Evolutionary conservation across 2,113 vertebrate species (phyloP).

Genomic region (Canis aureus): DNA sequence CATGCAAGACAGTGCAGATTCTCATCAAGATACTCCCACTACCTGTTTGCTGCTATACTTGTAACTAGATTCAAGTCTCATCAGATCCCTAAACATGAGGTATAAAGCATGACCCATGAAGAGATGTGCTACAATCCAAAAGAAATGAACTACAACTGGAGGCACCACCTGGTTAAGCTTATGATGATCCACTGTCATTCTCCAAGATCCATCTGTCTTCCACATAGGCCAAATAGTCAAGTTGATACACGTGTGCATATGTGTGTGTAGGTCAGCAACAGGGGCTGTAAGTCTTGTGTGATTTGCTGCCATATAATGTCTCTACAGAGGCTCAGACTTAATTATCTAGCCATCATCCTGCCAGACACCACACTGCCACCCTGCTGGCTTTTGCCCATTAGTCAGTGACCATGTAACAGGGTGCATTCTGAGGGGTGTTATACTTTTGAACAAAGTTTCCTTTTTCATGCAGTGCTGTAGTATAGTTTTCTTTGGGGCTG

Average conservation of each 20-base stretch:
- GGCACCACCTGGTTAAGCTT: not conserved
- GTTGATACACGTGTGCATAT: not conserved
- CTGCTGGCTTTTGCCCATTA: not conserved
- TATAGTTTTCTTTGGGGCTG: not conserved
- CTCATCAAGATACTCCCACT: not conserved
- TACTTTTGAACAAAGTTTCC: not conserved
- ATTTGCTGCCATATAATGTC: not conserved
- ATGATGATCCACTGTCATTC: not conserved
- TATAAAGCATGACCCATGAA: not conserved
- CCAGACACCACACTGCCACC: not conserved
- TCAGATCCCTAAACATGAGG: not conserved
- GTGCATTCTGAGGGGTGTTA: not conserved
- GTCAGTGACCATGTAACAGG: not conserved
- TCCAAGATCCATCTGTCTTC: not conserved
- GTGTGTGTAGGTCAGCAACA: not conserved
- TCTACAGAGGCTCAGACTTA: not conserved
- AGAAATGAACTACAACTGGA: not conserved
- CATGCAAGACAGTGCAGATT: not conserved
- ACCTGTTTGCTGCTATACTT: not conserved
- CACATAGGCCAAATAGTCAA: not conserved
- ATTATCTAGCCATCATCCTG: not conserved
- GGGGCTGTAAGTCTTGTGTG: not conserved
- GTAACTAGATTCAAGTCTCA: not conserved
- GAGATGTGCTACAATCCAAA: not conserved
- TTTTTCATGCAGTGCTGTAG: not conserved